Evolutionary conservation across 2,797 vertebrate genomes (phyloP).

Genomic region (Heterohyrax brucei): DNA sequence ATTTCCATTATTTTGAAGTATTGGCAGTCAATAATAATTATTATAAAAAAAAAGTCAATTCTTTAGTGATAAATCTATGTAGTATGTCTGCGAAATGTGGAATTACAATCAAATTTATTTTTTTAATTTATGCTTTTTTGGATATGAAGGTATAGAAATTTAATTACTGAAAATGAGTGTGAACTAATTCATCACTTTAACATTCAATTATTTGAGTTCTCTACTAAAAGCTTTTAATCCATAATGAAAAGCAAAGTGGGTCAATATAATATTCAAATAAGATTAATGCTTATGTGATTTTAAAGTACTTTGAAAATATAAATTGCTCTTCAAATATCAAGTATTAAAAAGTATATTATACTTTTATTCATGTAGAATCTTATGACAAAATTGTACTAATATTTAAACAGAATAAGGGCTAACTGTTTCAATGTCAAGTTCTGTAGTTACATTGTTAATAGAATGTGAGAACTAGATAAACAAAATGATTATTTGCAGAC

Average conservation of each 20-base stretch:
- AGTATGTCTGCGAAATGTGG: slow-evolving; percentile 40
- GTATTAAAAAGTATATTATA: slow-evolving; percentile 7
- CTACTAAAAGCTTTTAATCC: slow-evolving; percentile 69
- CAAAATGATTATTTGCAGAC: background rate
- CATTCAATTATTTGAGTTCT: slow-evolving; percentile 63
- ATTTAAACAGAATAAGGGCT: slow-evolving; percentile 34
- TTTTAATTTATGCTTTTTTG: slow-evolving; percentile 43
- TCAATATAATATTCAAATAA: slow-evolving; percentile 77
- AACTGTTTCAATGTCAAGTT: background rate
- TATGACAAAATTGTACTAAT: background rate
- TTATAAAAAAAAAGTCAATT: slow-evolving; percentile 10
- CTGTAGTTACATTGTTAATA: background rate
- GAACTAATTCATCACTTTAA: slow-evolving; percentile 63
- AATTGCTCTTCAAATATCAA: slow-evolving; percentile 60
- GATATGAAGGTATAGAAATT: slow-evolving; percentile 52
- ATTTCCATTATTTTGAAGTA: slow-evolving; percentile 69
- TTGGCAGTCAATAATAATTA: slow-evolving; percentile 53
- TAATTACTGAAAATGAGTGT: slow-evolving; percentile 62
- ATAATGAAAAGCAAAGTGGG: slow-evolving; percentile 72
- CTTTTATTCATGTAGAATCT: slow-evolving; percentile 4
- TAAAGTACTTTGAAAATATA: slow-evolving; percentile 63
- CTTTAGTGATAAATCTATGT: background rate
- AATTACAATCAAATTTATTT: slow-evolving; percentile 66
- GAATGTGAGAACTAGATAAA: background rate
- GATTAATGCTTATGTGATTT: slow-evolving; percentile 59